Percentiles rank a stretch among this genome's conserved stretches.
Conservation (phyloP, 2,113 vertebrate species). For the Ramphastos sulfuratus region DNA sequence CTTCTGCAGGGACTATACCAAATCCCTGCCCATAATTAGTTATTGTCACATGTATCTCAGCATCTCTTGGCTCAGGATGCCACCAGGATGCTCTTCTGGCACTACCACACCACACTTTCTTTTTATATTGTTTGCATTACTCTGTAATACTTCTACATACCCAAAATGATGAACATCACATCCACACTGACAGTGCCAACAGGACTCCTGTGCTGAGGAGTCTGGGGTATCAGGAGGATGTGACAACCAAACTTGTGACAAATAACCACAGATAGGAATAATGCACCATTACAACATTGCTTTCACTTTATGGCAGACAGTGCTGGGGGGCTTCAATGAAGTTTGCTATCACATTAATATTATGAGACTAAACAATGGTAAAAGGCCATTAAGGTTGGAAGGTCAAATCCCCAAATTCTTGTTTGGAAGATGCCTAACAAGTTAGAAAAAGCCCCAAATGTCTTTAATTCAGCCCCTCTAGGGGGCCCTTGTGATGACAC, state of each 20-base stretch:
- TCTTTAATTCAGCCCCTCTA: neutral
- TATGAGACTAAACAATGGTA: neutral
- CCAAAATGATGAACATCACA: neutral
- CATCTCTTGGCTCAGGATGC: neutral
- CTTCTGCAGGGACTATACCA: neutral
- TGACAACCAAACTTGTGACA: neutral
- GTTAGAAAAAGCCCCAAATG: neutral
- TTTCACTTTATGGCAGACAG: neutral
- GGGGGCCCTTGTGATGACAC: neutral
- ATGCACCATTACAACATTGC: neutral
- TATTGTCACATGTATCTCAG: neutral
- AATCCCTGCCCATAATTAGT: fast-evolving
- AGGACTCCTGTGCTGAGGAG: neutral
- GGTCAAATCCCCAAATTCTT: neutral
- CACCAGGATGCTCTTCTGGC: neutral
- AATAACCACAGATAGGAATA: neutral
- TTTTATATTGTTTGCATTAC: neutral
- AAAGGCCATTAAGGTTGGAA: neutral
- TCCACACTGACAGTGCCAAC: neutral
- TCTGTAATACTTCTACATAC: neutral
- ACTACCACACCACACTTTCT: neutral
- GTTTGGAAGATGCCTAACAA: neutral
- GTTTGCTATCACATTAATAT: neutral
- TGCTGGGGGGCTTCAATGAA: neutral
- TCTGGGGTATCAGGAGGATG: neutral